Conservation (phyloP, 2,888 invertebrate species). For the Hypena proboscidalis region DNA sequence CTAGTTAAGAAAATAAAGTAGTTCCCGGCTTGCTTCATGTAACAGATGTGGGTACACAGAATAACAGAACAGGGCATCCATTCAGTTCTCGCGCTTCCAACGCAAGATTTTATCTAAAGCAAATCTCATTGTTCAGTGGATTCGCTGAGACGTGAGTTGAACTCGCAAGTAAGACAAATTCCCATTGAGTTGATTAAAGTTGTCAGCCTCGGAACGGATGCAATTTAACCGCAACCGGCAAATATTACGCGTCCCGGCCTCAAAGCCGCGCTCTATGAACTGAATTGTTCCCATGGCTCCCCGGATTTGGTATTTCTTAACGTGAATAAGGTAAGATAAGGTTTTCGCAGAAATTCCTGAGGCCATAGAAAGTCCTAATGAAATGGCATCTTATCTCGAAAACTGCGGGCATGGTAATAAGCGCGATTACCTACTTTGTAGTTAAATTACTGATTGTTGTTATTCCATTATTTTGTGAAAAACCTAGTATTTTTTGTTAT, state of each 20-base stretch:
- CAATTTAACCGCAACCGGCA: slow-evolving; percentile 61
- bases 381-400: slow-evolving; percentile 29
- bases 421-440: background rate
- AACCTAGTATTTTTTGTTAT: no score
- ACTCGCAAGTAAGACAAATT: slow-evolving; percentile 77
- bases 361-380: slow-evolving; percentile 24
- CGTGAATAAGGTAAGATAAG: slow-evolving; percentile 31
- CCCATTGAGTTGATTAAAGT: slow-evolving; percentile 80
- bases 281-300: slow-evolving; percentile 31
- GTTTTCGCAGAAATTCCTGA: slow-evolving; percentile 24
- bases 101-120: slow-evolving; percentile 69
- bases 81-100: slow-evolving; percentile 51
- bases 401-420: background rate
- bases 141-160: slow-evolving; percentile 70
- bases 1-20: slow-evolving; percentile 44
- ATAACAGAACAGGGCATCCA: slow-evolving; percentile 55
- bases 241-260: slow-evolving; percentile 41
- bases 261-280: slow-evolving; percentile 28
- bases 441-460: no score
- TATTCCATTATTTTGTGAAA: no score
- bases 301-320: slow-evolving; percentile 41
- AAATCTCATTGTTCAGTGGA: slow-evolving; percentile 76
- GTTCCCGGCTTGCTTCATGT: slow-evolving; percentile 40
- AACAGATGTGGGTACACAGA: slow-evolving; percentile 44
- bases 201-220: slow-evolving; percentile 70